Base-by-base conservation (phyloP, 2,797 vertebrate species). In the Tarsius wallacei region DNA sequence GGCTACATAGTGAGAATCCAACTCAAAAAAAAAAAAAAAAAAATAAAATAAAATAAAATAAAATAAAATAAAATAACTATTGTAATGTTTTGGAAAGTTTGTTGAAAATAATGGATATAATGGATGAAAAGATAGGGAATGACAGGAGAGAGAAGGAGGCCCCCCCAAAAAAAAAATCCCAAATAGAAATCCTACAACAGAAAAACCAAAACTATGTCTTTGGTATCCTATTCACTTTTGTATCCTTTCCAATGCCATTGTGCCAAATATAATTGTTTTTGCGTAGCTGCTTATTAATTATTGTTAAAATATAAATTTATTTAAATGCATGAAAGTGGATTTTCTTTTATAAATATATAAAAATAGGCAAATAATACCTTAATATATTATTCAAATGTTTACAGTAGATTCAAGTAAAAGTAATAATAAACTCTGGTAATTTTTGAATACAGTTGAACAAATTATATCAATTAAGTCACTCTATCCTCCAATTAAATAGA, bases 341-440 rank as follows among this genome's bases (percentile, higher is more conserved):
- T 96, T 97, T n/a, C 11, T 86, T 61, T 55, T 94, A 80, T 59
- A 87, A 87, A 64, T 90, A 42, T 55, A 66, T 53, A 71, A 87
- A 88, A 87, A 68, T 70, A 51, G 42, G 31, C 24, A 95, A 26
- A 70, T 86, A n/a, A 66, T 71, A 91, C 7, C 15, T 84, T 74
- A 76, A 8, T 66, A 31, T 61, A n/a, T 17, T 73, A 59, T 84
- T 89, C 21, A 87, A 81, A 90, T 57, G 22, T 82, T 66, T 91
- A 73, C 0, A 49, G 57, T 74, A 85, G 91, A 80, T 77, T 90
- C 87, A 89, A 94, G 2, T 51, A 71, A 63, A 89, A 91, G 2
- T 51, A 77, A 63, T 74, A 88, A 57, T 21, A 0, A 90, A n/a
- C 61, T 16, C 68, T 47, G 86, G 17, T 82, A 78, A 36, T 74